A percentile compares a stretch with the other conserved stretches of the same genome.
Evolutionary conservation across 2,113 vertebrate species (phyloP).

Genomic region (Poeciliopsis turrubarensis): DNA sequence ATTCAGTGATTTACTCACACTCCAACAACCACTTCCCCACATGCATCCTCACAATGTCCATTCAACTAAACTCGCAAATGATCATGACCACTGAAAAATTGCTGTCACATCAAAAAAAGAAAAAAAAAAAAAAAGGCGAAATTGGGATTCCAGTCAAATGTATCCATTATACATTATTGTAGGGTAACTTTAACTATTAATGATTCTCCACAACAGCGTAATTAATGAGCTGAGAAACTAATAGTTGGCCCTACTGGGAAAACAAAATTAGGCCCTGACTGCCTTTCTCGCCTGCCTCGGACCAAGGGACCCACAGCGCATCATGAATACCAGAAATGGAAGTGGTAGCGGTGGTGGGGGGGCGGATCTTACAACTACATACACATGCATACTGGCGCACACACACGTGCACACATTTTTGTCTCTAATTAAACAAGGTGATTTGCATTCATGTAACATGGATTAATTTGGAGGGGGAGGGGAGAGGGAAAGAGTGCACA

Average conservation of each 20-base stretch:
- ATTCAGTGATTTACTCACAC: constrained; percentile 28
- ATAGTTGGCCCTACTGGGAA: constrained; percentile 80
- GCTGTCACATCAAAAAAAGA: constrained; percentile 70
- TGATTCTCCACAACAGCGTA: constrained; percentile 80
- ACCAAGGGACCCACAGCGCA: constrained; percentile 62
- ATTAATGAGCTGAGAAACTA: constrained; percentile 84
- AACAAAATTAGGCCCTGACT: constrained; percentile 74
- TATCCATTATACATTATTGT: constrained; percentile 80
- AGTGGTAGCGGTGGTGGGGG: constrained; percentile 17
- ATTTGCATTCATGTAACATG: constrained; percentile 79
- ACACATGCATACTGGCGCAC: constrained; percentile 1
- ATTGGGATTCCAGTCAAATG: constrained; percentile 61
- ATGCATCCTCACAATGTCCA: constrained; percentile 51
- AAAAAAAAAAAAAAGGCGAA: constrained; percentile 31
- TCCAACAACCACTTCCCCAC: constrained; percentile 24
- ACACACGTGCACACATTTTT: constrained; percentile 33
- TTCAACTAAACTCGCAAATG: constrained; percentile 56
- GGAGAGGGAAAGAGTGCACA: constrained; percentile 8
- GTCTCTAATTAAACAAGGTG: constrained; percentile 81
- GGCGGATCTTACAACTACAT: constrained; percentile 11
- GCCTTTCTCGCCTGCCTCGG: constrained; percentile 51
- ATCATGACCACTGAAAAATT: constrained; percentile 82
- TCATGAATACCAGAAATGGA: constrained; percentile 64
- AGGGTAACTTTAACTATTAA: constrained; percentile 86
- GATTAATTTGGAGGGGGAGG: constrained; percentile 60